Evolutionary conservation across 2,888 invertebrate species (phyloP).

Genomic region (Meteorus colon): DNA sequence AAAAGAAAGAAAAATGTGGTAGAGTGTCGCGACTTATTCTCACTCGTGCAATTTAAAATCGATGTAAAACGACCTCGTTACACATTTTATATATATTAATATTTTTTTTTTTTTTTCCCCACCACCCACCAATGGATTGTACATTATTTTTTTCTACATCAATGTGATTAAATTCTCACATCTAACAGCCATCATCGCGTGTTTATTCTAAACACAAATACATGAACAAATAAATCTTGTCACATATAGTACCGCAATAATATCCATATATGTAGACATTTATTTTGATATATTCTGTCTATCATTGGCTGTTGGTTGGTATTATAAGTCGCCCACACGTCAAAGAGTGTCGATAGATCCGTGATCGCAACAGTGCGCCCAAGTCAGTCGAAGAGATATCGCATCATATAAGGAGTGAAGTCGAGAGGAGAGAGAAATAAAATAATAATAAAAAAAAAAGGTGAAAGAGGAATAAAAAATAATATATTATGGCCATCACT

Average conservation of each 20-base stretch:
- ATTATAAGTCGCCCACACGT: slow-evolving; percentile 10
- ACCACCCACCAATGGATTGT: slow-evolving; percentile 22
- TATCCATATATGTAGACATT: neutral
- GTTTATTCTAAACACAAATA: neutral
- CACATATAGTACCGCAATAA: neutral
- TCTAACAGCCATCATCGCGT: neutral
- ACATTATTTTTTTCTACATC: neutral
- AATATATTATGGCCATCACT: slow-evolving; percentile 74
- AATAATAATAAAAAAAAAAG: neutral
- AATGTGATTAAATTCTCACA: slow-evolving; percentile 2
- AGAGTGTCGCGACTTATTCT: slow-evolving; percentile 39
- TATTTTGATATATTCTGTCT: neutral
- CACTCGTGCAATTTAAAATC: slow-evolving; percentile 35
- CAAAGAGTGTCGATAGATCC: slow-evolving; percentile 21
- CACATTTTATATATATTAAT: slow-evolving; percentile 19
- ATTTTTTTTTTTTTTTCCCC: neutral
- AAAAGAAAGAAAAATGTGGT: slow-evolving; percentile 18
- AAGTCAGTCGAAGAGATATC: slow-evolving; percentile 16
- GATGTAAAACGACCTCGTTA: slow-evolving; percentile 41
- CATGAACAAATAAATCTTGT: neutral
- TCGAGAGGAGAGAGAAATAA: slow-evolving; percentile 15
- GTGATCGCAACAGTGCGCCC: slow-evolving; percentile 4
- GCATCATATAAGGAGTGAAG: slow-evolving; percentile 41
- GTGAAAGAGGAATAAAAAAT: slow-evolving; percentile 17
- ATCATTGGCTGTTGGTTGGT: neutral